Evolutionary conservation across 2,888 invertebrate genomes (phyloP).

Genomic region (Deroplatys truncata): DNA sequence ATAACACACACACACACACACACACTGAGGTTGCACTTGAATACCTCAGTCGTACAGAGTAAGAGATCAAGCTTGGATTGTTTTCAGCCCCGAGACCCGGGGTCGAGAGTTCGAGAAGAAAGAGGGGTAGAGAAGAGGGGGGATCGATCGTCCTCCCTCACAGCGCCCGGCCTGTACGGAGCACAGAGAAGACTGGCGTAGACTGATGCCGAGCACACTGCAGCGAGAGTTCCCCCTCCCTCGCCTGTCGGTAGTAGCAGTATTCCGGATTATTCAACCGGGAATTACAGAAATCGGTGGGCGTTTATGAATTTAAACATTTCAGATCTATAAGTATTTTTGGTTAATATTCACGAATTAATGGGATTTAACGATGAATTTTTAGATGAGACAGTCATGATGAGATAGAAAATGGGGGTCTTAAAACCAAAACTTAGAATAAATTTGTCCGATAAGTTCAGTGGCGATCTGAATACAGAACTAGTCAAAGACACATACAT

Average conservation of each 20-base stretch:
- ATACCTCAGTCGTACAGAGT: neutral
- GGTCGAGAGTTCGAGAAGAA: conserved; percentile 8
- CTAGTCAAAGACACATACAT: no score
- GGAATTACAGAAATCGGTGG: no score
- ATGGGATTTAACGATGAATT: no score
- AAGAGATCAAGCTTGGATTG: neutral
- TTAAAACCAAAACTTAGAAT: no score
- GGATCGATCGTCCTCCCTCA: neutral
- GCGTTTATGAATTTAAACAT: no score
- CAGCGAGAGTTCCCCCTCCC: neutral
- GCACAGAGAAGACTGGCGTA: neutral
- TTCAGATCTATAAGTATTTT: no score
- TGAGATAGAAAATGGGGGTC: no score
- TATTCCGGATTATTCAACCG: neutral
- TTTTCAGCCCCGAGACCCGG: neutral
- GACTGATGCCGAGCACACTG: neutral
- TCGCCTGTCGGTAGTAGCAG: neutral
- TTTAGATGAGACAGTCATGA: no score
- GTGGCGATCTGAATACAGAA: no score
- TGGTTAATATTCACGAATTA: no score
- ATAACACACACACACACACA: neutral
- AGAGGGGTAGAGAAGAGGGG: neutral
- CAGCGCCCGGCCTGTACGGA: neutral
- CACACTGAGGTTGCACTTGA: neutral
- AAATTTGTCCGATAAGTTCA: no score